Percentiles rank a stretch among this genome's conserved stretches.
Evolutionary conservation across 2,797 vertebrate genomes (phyloP).

Genomic region (Argyrosomus regius): DNA sequence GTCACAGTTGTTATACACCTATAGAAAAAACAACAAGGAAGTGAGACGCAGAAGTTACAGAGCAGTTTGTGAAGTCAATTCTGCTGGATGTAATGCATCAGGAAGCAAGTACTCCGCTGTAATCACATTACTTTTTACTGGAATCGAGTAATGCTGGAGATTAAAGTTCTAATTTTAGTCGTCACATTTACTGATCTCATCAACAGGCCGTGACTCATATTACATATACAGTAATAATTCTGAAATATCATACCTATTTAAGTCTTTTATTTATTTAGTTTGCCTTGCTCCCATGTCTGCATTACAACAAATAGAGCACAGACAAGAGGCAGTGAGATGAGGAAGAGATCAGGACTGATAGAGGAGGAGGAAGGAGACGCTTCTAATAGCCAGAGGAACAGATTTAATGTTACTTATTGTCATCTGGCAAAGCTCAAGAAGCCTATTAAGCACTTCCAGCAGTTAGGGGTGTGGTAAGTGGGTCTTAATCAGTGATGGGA

Average conservation of each 20-base stretch:
- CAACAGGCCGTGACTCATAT: constrained; percentile 41
- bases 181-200: constrained; percentile 51
- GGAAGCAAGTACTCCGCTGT: neutral
- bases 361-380: constrained; percentile 5
- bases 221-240: constrained; percentile 20
- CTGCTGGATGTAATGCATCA: constrained; percentile 47
- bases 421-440: constrained; percentile 26
- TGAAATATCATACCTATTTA: constrained; percentile 41
- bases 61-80: constrained; percentile 21
- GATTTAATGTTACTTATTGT: constrained; percentile 19
- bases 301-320: constrained; percentile 9
- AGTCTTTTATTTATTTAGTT: constrained; percentile 15
- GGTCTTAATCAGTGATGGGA: neutral
- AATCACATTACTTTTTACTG: constrained; percentile 49
- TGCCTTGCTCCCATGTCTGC: constrained; percentile 2
- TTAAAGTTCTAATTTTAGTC: constrained; percentile 46
- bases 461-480: neutral
- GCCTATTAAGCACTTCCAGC: constrained; percentile 1
- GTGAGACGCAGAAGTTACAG: neutral
- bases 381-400: constrained; percentile 9
- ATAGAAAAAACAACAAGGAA: constrained; percentile 14
- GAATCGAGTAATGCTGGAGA: constrained; percentile 37
- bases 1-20: constrained; percentile 33
- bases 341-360: constrained; percentile 9
- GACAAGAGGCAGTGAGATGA: constrained; percentile 28